Base-by-base conservation (phyloP, 2,113 vertebrate genomes). In the Planiliza haematocheilus region DNA sequence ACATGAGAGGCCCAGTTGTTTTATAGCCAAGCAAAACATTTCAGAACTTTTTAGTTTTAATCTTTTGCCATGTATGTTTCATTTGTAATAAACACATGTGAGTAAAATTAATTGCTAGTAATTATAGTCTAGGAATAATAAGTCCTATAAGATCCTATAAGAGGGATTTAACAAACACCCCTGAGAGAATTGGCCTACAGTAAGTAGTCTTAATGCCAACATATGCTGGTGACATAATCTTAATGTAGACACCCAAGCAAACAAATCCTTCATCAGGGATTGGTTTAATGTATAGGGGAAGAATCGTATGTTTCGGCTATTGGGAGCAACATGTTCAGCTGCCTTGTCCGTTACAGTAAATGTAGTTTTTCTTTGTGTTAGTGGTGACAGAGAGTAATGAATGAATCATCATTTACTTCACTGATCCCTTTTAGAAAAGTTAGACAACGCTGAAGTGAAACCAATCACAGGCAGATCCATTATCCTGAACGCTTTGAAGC, bases 161-260 rank as follows among this genome's bases (percentile, higher is more conserved):
- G 60, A 20, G 3, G 38, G 50, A 67, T 21, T 61, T 46, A 60
- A 74, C 21, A 13, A 24, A 11, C 37, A 61, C 63, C 42, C 64
- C 17, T n/a, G 66, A 76, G 53, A 59, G 63, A 74, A 51, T 51
- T 34, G 42, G n/a, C n/a, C n/a, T n/a, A n/a, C n/a, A n/a, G n/a
- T 62, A 43, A 73, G 66, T 39, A 56, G 55, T 61, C 51, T 51
- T 74, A 77, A 64, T 72, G 63, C 21, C 20, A 48, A 61, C 83
- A 89, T 85, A 81, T 90, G 88, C 58, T 61, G 73, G 56, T 73
- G 39, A 79, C 83, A 74, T 80, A 77, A 82, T 89, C 68, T 70
- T 74, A 63, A 79, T 72, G 59, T 59, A 70, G 56, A 68, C 58
- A 77, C 74, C 59, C 74, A 56, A 74, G 79, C 86, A 85, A 74